These are phyloP conservation scores for Trissolcus basalis DNA, from an alignment of 1,140 invertebrate genomes.

Conservation along the genomic window DNA sequence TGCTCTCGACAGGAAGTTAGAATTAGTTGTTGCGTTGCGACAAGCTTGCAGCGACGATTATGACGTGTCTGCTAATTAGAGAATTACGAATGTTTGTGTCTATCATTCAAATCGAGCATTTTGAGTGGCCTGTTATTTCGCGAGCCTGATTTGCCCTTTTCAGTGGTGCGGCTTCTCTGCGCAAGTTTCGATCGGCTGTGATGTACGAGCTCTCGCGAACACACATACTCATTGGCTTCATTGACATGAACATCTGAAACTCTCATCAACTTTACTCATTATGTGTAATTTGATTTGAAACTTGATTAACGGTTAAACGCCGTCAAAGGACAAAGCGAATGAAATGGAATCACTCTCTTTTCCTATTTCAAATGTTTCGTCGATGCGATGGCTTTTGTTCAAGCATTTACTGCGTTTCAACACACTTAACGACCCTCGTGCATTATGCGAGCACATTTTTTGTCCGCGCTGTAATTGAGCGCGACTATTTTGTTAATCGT, in stretches of 20 bases:
- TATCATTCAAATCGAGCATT: conserved; percentile 52
- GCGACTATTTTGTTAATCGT: conserved; percentile 36
- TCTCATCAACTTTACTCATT: conserved; percentile 72
- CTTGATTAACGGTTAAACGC: conserved; percentile 72
- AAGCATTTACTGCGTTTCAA: conserved; percentile 32
- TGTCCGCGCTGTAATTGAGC: conserved; percentile 28
- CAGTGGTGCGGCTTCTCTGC: conserved; percentile 20
- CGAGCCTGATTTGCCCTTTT: conserved; percentile 53
- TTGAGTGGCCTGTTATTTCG: conserved; percentile 53
- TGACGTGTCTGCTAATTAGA: conserved; percentile 44
- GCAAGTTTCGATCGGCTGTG: conserved; percentile 35
- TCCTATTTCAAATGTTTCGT: conserved; percentile 48
- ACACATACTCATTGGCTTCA: conserved; percentile 60
- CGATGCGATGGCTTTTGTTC: conserved; percentile 46
- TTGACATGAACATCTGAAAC: conserved; percentile 65
- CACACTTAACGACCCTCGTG: conserved; percentile 44
- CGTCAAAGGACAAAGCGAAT: conserved; percentile 67
- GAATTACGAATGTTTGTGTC: conserved; percentile 46
- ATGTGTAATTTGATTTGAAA: conserved; percentile 73
- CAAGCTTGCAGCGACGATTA: conserved; percentile 17
- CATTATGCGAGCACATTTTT: conserved; percentile 43
- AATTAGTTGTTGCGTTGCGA: conserved; percentile 23
- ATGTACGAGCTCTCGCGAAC: conserved; percentile 15
- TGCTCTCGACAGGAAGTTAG: conserved; percentile 37
- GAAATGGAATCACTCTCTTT: conserved; percentile 55